Evolutionary conservation across 35 echinoderm and acorn worm genomes (phyloP).

Genomic region (Amphiura filiformis): DNA sequence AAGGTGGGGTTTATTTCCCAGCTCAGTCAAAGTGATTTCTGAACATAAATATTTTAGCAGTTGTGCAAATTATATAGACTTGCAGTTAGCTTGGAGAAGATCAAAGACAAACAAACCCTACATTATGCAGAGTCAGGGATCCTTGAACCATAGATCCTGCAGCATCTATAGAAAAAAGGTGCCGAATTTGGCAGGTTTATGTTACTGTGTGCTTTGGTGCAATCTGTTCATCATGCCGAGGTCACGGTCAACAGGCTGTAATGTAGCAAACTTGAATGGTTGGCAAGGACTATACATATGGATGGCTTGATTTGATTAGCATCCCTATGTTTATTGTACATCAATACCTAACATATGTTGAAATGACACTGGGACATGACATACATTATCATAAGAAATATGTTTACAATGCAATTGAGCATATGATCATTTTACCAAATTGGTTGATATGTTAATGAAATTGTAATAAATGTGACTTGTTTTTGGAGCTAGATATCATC

Average conservation of each 20-base stretch:
- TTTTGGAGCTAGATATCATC: too few species aligned
- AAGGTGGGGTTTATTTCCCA: too few species aligned
- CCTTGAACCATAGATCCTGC: too few species aligned
- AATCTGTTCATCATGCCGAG: neutral
- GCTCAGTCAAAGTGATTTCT: too few species aligned
- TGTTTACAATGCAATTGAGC: too few species aligned
- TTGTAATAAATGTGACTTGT: too few species aligned
- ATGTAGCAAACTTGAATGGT: neutral
- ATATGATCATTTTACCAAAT: too few species aligned
- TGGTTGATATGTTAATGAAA: too few species aligned
- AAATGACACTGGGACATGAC: neutral
- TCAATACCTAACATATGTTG: slow-evolving; percentile 1
- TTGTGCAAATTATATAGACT: too few species aligned
- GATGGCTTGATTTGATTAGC: neutral
- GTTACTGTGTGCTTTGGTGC: neutral
- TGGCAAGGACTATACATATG: neutral
- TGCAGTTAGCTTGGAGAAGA: too few species aligned
- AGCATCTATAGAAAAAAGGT: neutral
- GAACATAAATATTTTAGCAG: too few species aligned
- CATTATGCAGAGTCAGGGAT: neutral
- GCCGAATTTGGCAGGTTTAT: neutral
- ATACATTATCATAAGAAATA: too few species aligned
- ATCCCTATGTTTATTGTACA: neutral
- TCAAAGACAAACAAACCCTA: neutral
- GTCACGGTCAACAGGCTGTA: neutral